Base-by-base conservation (phyloP, 2,888 invertebrate species). In the Cryptophagus acutangulus region DNA sequence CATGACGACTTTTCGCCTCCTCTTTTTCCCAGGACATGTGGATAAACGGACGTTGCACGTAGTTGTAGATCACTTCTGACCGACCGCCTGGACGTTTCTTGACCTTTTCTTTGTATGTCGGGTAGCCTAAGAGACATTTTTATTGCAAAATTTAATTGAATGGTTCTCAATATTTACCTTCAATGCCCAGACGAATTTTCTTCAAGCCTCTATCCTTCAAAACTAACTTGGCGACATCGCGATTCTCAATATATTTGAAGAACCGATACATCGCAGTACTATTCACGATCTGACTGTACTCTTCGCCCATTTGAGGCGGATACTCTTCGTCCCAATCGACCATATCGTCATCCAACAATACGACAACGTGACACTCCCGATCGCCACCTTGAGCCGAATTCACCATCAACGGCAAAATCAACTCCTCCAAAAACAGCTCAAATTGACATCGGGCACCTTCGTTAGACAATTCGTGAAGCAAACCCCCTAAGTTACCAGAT, bases 21-120 rank as follows among this genome's bases (percentile, higher is more conserved):
- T 99, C 99, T 61, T 99, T 99, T 67, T 99, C 99, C 99, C 99
- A 99, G 0, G 94, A 94, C 89, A 94, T 93, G 64, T 96, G 94
- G 38, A 99, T 90, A 70, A 99, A 99, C 0, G 99, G 99, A 1
- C 99, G 77, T 66, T 99, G 99, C 0, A 99, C 97, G 69, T 99
- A 99, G 72, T 97, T 99, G 74, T 99, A 99, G 51, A 99, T 96
- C 2, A 97, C 92, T 72, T 99, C 97, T 0, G 95, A 88, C 2
- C 95, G 76, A 0, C 93, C 93, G 1, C 96, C 96, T 0, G 95
- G 90, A 13, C 97, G 77, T 62, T 90, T 87, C 70, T 94, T 93
- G 1, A 99, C 86, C 67, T 99, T 99, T 66, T 99, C 99, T 66
- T 97, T 99, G 74, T 97, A 94, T 0, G 99, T 99, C 2, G 99